Conservation (phyloP, 92 coral and sea anemone species). For the Phenganax subtilis region DNA sequence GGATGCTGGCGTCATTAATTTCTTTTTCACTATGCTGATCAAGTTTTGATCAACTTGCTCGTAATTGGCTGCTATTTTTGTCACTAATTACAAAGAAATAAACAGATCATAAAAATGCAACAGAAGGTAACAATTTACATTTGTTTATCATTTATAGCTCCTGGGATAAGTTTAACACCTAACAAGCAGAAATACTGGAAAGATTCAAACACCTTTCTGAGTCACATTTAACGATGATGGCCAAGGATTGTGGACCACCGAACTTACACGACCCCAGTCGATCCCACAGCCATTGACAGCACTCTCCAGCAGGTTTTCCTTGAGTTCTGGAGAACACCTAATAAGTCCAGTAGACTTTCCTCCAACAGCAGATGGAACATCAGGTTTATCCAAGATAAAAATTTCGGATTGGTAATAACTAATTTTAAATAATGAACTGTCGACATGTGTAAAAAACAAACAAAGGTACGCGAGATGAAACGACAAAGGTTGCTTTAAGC, state of each 20-base stretch:
- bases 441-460: neutral
- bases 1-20: too few species aligned
- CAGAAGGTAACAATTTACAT: too few species aligned
- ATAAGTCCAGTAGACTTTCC: neutral
- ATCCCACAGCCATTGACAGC: conserved; percentile 2
- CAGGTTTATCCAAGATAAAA: conserved; percentile 4
- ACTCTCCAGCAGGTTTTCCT: neutral
- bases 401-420: neutral
- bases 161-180: too few species aligned
- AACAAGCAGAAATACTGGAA: too few species aligned
- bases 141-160: too few species aligned
- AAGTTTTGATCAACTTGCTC: too few species aligned
- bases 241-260: neutral
- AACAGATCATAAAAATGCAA: too few species aligned
- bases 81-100: too few species aligned
- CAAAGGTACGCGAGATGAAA: neutral
- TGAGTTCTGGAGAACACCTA: neutral
- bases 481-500: neutral
- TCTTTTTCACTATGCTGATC: too few species aligned
- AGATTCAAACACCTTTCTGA: too few species aligned
- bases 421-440: neutral
- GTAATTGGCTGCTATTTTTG: too few species aligned
- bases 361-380: neutral
- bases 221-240: neutral
- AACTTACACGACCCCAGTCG: neutral